Evolutionary conservation across 2,113 vertebrate genomes (phyloP), one percentile per base, ranked within the genome.

Genomic region (Alces alces): DNA sequence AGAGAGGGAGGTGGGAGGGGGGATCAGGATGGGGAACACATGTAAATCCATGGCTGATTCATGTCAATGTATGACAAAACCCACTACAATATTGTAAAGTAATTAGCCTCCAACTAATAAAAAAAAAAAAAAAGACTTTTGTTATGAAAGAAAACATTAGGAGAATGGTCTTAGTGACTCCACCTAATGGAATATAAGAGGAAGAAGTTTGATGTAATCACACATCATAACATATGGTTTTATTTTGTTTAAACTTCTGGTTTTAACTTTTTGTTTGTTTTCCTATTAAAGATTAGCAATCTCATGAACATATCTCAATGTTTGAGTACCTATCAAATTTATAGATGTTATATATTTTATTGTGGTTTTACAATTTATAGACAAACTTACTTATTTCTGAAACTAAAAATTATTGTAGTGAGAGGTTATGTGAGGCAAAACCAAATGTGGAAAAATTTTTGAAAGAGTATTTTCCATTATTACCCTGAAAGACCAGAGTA

Each of bases 341-440:
- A 80, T 73, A 87, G 87, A 87, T 89, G 2, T 39, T 84, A 6
- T 36, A 21, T 61, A 64, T 78, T 91, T 91, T 25, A 28, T 93
- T 60, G n/a, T 86, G 23, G 64, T 12, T 91, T 93, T n/a, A 50
- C 84, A 55, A 87, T 84, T 96, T 95, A 93, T 52, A 88, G 36
- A 92, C 86, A 25, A 86, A 95, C 43, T 83, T 55, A 95, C n/a
- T 89, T 54, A 14, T 61, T 90, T 93, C 86, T 89, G 16, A 93
- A 94, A 83, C 17, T 86, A 50, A 66, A 89, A 86, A 47, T 39
- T 73, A 79, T 83, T 55, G 11, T 79, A 55, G 36, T 55, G n/a
- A 83, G 55, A 80, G 86, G 13, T 54, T 92, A 61, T 80, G 10
- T 95, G 66, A 95, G 23, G 50, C 21, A 66, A 94, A 97, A 76